phyloP scores from a whole-genome alignment of 2,888 invertebrate species.

The Lasius fuliginosus region DNA sequence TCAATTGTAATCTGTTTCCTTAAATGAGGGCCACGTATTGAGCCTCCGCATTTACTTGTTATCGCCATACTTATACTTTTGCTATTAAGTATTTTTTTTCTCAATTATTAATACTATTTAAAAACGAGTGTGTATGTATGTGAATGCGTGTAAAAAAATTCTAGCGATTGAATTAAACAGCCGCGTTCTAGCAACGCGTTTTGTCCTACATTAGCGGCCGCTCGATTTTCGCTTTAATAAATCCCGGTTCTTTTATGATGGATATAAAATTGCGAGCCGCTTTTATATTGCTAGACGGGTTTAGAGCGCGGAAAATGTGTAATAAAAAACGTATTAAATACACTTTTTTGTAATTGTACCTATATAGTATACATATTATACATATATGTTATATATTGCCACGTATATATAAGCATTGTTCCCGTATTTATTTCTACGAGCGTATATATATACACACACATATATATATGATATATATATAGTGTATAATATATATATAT shows the following conservation, averaged over 20 bases:
- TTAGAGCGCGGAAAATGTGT: conserved; percentile 57
- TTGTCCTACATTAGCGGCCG: neutral
- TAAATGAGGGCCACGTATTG: conserved; percentile 39
- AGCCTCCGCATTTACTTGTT: conserved; percentile 72
- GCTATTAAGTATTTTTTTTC: conserved; percentile 66
- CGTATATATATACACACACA: conserved; percentile 13
- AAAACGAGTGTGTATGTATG: conserved; percentile 58
- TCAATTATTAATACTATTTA: conserved; percentile 60
- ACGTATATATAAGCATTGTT: conserved; percentile 66
- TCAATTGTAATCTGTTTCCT: conserved; percentile 42
- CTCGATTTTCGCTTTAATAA: conserved; percentile 31
- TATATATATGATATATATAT: neutral
- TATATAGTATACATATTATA: conserved; percentile 61
- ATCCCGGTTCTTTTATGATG: conserved; percentile 18
- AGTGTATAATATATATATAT: neutral
- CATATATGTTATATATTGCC: conserved; percentile 44
- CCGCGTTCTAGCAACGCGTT: conserved; percentile 19
- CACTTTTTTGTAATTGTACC: conserved; percentile 67
- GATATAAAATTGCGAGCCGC: conserved; percentile 16
- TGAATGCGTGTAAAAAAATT: conserved; percentile 71
- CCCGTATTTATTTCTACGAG: conserved; percentile 75
- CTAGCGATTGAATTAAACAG: conserved; percentile 69
- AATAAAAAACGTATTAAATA: conserved; percentile 67
- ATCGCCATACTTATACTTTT: conserved; percentile 65
- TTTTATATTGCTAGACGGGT: conserved; percentile 5